These are phyloP conservation scores for Triplophysa siluroides DNA, from an alignment of 2,113 vertebrate species.

Conservation along the genomic window DNA sequence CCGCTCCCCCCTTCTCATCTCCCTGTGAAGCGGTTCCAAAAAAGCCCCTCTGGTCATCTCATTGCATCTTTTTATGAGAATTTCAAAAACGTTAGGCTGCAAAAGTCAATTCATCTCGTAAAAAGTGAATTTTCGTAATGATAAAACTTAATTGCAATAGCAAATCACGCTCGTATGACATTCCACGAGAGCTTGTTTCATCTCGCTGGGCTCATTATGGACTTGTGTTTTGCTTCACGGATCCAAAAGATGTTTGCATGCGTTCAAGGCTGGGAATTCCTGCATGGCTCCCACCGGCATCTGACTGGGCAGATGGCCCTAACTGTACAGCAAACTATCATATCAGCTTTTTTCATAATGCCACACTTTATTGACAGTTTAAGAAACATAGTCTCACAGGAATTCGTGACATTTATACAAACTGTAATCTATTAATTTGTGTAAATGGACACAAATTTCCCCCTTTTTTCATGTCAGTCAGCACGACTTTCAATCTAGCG, in stretches of 20 bases:
- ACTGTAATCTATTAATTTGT: too few relatives aligned
- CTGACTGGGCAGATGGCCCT: constrained; percentile 80
- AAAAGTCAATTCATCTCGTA: constrained; percentile 51
- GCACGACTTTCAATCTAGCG: too few relatives aligned
- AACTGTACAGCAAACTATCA: constrained; percentile 72
- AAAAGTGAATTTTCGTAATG: constrained; percentile 46
- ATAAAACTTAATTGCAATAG: constrained; percentile 57
- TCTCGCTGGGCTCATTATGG: constrained; percentile 34
- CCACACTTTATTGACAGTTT: neutral
- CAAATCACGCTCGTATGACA: constrained; percentile 51
- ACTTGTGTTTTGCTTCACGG: constrained; percentile 39
- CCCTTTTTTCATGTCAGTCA: too few relatives aligned
- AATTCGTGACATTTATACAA: too few relatives aligned
- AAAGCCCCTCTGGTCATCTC: constrained; percentile 54
- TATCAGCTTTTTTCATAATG: constrained; percentile 46
- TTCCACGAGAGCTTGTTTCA: constrained; percentile 48
- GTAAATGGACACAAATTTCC: too few relatives aligned
- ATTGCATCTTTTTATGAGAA: constrained; percentile 55
- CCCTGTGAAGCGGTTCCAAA: constrained; percentile 43
- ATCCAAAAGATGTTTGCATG: constrained; percentile 57
- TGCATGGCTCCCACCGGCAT: constrained; percentile 43
- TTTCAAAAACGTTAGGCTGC: constrained; percentile 39
- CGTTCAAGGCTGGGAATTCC: constrained; percentile 42
- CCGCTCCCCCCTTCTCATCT: constrained; percentile 35
- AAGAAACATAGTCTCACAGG: too few relatives aligned